Conservation (phyloP, 2,888 invertebrate genomes). For the Monopis laevigella region DNA sequence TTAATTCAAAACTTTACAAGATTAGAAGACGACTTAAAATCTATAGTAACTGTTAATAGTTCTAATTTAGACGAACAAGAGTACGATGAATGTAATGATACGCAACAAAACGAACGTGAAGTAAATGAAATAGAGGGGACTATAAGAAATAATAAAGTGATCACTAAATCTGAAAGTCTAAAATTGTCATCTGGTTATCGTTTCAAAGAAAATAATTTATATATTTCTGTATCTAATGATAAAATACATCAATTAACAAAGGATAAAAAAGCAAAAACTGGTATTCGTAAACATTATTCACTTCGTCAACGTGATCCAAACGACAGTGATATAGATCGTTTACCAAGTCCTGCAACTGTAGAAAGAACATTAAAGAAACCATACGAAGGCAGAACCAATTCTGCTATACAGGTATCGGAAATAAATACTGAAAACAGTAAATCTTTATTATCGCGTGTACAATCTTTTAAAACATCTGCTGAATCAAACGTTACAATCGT, state of each 20-base stretch:
- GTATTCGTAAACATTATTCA: conserved; percentile 58
- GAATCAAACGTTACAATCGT: conserved; percentile 56
- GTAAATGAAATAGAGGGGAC: conserved; percentile 62
- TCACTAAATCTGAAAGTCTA: conserved; percentile 54
- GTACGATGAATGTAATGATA: conserved; percentile 37
- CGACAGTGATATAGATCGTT: conserved; percentile 39
- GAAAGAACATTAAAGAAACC: conserved; percentile 30
- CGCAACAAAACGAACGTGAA: conserved; percentile 60
- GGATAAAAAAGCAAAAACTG: conserved; percentile 33
- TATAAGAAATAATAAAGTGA: conserved; percentile 54
- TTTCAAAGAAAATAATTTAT: conserved; percentile 36
- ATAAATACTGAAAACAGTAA: conserved; percentile 20
- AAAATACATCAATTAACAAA: conserved; percentile 36
- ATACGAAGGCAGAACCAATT: conserved; percentile 23
- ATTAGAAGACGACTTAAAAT: conserved; percentile 57
- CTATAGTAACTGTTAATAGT: conserved; percentile 54
- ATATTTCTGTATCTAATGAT: conserved; percentile 50
- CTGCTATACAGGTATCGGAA: conserved; percentile 30
- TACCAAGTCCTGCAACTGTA: conserved; percentile 49
- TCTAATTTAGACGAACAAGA: conserved; percentile 51
- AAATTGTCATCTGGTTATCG: conserved; percentile 33
- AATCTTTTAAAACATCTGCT: conserved; percentile 56
- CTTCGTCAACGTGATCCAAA: conserved; percentile 55
- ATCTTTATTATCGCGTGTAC: conserved; percentile 47
- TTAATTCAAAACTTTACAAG: conserved; percentile 45